Base-by-base conservation (phyloP, 2,797 vertebrate species). In the Macroramphosus scolopax region DNA sequence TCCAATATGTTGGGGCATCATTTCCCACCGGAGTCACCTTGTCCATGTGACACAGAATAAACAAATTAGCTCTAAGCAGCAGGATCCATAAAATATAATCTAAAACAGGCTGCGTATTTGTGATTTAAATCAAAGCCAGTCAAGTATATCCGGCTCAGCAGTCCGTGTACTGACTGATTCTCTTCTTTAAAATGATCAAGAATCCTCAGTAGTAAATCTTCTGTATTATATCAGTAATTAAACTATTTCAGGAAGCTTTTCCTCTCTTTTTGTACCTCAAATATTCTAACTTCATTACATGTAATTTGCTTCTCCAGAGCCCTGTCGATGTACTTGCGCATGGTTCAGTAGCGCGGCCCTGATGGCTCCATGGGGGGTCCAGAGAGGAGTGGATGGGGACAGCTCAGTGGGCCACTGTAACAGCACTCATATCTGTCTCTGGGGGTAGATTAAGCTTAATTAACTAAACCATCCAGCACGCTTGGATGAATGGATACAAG, bases 361-460 rank as follows among this genome's bases (percentile, higher is more conserved):
- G 63, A 73, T 73, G 64, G 47, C 68, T 85, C 74, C 59, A 52
- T 26, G 16, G 68, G 79, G 73, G 3, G 28, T 18, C 60, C 51
- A 33, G 52, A 67, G 70, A 75, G 41, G 70, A 63, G 76, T 56
- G 64, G 59, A 48, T 7, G 17, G 81, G 77, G 75, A 79, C 52
- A 68, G 46, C 79, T 75, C 78, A 68, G 72, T 61, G 71, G 78
- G 73, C 69, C 72, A 80, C 66, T 77, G 80, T 79, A 83, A 84
- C 82, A 83, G 77, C 81, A 71, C 78, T 78, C 70, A 28, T 68
- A 84, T 79, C 55, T 68, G 68, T 87, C 87, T 87, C 85, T 64
- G 46, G 84, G 82, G 85, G 75, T 75, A 84, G 82, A 88, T 88
- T 86, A 87, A 75, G 77, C 82, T 87, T 88, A 87, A 88, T 88